phyloP scores from a whole-genome alignment of 1,140 invertebrate species.

The Phymorhynchus buccinoides region DNA sequence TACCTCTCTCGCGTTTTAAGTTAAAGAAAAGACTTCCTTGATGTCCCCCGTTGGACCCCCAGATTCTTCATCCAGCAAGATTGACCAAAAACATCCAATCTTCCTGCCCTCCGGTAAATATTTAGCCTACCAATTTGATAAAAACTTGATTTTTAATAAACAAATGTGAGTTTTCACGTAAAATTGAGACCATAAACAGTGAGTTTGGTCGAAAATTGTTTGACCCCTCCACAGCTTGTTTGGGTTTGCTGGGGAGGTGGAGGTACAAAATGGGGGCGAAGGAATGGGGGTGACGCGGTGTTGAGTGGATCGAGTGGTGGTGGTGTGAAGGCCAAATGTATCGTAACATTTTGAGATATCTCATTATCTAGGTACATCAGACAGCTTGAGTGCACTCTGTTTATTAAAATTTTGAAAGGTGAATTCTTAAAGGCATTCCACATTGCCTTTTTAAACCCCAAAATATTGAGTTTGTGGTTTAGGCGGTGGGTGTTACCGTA shows the following conservation, averaged over 20 bases:
- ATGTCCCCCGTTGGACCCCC: conserved; percentile 42
- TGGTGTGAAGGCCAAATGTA: not conserved
- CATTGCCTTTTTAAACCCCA: not conserved
- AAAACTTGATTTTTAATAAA: conserved; percentile 34
- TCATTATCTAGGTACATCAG: not conserved
- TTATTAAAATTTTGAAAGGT: not conserved
- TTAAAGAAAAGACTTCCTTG: conserved; percentile 34
- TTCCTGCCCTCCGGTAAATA: conserved; percentile 41
- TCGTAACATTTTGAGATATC: not conserved
- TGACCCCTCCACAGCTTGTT: conserved; percentile 36
- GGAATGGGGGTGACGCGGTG: conserved; percentile 27
- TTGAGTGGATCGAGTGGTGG: not conserved
- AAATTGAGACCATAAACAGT: not conserved
- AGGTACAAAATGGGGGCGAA: conserved; percentile 40
- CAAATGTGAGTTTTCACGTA: conserved; percentile 31
- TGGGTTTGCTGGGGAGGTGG: conserved; percentile 33
- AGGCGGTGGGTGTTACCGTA: not conserved
- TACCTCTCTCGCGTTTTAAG: conserved; percentile 26
- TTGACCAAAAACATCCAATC: conserved; percentile 40
- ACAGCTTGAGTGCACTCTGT: not conserved
- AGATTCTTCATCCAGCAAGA: conserved; percentile 40
- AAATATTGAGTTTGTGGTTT: not conserved
- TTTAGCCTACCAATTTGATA: conserved; percentile 3
- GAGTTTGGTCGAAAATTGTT: conserved; percentile 23
- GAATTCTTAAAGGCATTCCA: not conserved